Evolutionary conservation across 2,888 invertebrate species (phyloP).

Genomic region (Pardosa pseudoannulata): DNA sequence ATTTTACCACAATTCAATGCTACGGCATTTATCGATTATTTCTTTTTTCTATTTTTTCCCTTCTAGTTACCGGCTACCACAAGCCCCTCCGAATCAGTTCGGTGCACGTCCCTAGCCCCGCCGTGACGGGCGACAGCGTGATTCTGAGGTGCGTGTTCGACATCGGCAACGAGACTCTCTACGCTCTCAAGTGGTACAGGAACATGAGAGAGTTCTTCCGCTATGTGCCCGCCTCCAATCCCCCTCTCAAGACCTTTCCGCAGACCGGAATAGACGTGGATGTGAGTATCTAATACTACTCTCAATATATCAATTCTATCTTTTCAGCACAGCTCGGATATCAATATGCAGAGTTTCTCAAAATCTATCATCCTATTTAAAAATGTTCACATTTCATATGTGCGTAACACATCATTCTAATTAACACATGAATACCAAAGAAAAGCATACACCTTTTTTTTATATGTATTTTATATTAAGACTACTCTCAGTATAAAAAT

Average conservation of each 20-base stretch:
- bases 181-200: conserved; percentile 65
- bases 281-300: conserved; percentile 49
- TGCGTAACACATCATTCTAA: too few relatives aligned
- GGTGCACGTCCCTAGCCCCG: conserved; percentile 52
- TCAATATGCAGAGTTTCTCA: too few relatives aligned
- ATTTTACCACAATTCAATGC: too few relatives aligned
- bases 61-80: neutral
- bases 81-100: conserved; percentile 33
- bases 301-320: too few relatives aligned
- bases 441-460: too few relatives aligned
- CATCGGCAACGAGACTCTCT: conserved; percentile 55
- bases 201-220: conserved; percentile 64
- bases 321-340: too few relatives aligned
- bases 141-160: conserved; percentile 44
- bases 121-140: conserved; percentile 40
- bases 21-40: too few relatives aligned
- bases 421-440: too few relatives aligned
- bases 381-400: too few relatives aligned
- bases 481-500: too few relatives aligned
- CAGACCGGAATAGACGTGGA: conserved; percentile 56
- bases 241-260: conserved; percentile 39
- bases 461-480: too few relatives aligned
- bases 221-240: conserved; percentile 48
- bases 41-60: neutral
- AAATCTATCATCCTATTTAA: too few relatives aligned